A percentile compares a stretch with the other conserved stretches of the same genome.
These are phyloP conservation scores for Pelecanus crispus DNA, from an alignment of 2,113 vertebrate genomes.

Conservation along the genomic window DNA sequence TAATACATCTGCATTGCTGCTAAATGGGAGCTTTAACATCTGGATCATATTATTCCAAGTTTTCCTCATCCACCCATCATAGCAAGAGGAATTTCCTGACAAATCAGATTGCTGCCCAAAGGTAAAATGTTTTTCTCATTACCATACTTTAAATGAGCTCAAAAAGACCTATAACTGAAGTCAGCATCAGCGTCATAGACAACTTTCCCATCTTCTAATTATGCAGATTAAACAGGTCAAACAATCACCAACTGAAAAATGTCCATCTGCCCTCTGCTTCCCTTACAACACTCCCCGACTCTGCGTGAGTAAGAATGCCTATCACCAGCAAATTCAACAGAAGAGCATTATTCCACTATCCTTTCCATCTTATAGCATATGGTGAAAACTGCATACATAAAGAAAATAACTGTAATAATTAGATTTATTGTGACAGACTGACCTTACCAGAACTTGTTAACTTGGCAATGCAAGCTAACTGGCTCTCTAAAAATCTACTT, in stretches of 20 bases:
- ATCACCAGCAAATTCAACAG: background rate
- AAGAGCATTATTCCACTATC: background rate
- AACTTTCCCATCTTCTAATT: constrained; percentile 42
- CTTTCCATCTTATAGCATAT: background rate
- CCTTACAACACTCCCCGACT: background rate
- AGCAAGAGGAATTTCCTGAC: constrained; percentile 71
- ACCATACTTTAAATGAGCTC: constrained; percentile 13
- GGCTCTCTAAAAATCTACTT: constrained; percentile 7
- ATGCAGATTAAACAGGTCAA: background rate
- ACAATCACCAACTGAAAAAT: background rate
- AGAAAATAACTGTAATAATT: constrained; percentile 4
- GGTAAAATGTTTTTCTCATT: constrained; percentile 64
- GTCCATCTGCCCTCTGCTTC: background rate
- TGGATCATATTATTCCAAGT: constrained; percentile 63
- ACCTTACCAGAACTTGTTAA: constrained; percentile 24
- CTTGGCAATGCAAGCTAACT: background rate
- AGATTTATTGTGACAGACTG: constrained; percentile 24
- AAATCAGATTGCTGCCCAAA: constrained; percentile 67
- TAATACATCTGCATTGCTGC: constrained; percentile 53
- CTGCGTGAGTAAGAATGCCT: background rate
- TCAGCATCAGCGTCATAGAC: constrained; percentile 13
- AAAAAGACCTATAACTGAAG: constrained; percentile 49
- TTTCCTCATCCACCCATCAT: constrained; percentile 62
- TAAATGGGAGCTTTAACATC: constrained; percentile 50
- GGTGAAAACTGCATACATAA: background rate